These are phyloP conservation scores for Rhynchopsitta pachyrhyncha DNA, from an alignment of 2,113 vertebrate species.

Conservation along the genomic window DNA sequence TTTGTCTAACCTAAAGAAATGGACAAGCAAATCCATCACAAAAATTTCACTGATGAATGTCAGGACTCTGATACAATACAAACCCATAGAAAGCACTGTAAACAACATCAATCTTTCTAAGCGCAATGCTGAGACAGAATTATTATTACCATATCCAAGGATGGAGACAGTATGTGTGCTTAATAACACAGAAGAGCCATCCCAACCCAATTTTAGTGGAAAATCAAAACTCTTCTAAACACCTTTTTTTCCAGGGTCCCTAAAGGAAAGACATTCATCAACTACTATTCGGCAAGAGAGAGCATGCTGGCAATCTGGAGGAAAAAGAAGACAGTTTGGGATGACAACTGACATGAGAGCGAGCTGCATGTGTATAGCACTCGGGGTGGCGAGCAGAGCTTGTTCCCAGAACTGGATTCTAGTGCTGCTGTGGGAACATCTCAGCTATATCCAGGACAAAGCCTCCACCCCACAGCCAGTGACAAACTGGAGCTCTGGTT, in stretches of 20 bases:
- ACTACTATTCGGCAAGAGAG: not conserved
- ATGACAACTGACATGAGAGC: not conserved
- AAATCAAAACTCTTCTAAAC: not conserved
- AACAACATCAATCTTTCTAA: conserved; percentile 42
- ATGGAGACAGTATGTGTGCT: not conserved
- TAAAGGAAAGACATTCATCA: not conserved
- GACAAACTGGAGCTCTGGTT: not conserved
- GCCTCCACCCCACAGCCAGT: not conserved
- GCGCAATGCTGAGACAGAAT: not conserved
- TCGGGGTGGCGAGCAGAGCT: not conserved
- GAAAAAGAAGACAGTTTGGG: not conserved
- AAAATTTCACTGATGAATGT: conserved; percentile 22
- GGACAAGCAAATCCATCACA: not conserved
- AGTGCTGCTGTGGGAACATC: not conserved
- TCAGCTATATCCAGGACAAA: not conserved
- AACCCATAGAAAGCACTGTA: not conserved
- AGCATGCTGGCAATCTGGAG: not conserved
- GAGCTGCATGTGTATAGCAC: not conserved
- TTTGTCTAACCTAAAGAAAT: not conserved
- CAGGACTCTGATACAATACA: not conserved
- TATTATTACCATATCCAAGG: conserved; percentile 20
- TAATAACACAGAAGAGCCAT: not conserved
- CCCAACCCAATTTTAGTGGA: not conserved
- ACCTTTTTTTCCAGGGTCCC: not conserved
- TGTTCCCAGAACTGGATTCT: not conserved